Evolutionary conservation across 2,888 invertebrate species (phyloP), one percentile per base, ranked within the genome.

Genomic region (Leuctra nigra): DNA sequence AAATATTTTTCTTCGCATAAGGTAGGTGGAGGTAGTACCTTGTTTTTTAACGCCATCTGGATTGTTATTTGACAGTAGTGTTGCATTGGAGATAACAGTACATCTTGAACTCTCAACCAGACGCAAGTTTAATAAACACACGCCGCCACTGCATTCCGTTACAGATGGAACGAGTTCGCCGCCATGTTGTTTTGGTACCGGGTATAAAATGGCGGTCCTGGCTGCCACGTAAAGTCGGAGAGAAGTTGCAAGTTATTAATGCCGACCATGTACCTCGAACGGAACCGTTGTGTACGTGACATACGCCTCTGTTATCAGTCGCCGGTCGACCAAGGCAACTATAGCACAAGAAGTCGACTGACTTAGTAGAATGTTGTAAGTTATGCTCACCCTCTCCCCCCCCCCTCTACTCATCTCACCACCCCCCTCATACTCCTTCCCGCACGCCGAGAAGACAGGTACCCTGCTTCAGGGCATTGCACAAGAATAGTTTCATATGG

Each of bases 191-290:
- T 23, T 4, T 22, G 2, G 46, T 22, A 4, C 46, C 9, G 23
- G 23, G 13, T 22, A 46, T 46, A 46, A 39, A 7, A 39, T 4
- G 39, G 20, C 20, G 39, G 13, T 20, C 39, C 7, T 16, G 6
- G 39, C 18, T 6, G 39, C 14, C 39, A 39, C 39, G 18, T 39
- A 39, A n/a, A n/a, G n/a, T n/a, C n/a, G n/a, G 39, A n/a, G 18
- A 39, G 18, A 39, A 18, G 16, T 7, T 46, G 22, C n/a, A 6
- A 24, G 46, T 46, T 46, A 46, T 46, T 46, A 46, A 46, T 46
- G 46, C 46, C 23, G 46, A n/a, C 22, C 46, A 46, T 46, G 46
- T 46, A n/a, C 46, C n/a, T 23, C n/a, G 23, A 46, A 46, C 46
- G 46, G 46, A 46, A 46, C 23, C n/a, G 24, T 23, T n/a, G 22